These are phyloP conservation scores for Pseudococcus viburni DNA, from an alignment of 2,888 invertebrate genomes.

Conservation along the genomic window DNA sequence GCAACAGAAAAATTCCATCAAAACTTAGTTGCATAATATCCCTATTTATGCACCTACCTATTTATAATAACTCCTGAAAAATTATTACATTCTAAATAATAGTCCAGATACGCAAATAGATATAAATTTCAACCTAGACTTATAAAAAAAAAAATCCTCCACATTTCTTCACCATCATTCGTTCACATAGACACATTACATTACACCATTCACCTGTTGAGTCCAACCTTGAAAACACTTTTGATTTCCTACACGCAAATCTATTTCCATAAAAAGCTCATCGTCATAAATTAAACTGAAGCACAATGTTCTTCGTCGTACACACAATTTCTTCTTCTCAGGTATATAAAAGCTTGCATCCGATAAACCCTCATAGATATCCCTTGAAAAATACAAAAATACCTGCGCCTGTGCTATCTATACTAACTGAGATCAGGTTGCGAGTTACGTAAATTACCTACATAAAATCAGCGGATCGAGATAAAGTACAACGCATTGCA, in stretches of 20 bases:
- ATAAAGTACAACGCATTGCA: constrained; percentile 4
- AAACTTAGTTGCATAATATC: neutral
- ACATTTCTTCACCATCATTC: neutral
- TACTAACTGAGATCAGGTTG: neutral
- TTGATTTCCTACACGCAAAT: constrained; percentile 29
- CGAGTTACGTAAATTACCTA: neutral
- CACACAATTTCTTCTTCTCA: neutral
- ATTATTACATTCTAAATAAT: neutral
- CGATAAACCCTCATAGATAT: neutral
- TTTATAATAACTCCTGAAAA: neutral
- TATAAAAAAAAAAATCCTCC: neutral
- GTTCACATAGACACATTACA: neutral
- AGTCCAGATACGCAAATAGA: neutral
- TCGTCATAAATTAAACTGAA: neutral
- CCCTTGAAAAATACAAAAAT: neutral
- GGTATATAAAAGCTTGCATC: neutral
- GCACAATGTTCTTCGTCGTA: neutral
- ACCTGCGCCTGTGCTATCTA: neutral
- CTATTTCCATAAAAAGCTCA: constrained; percentile 31
- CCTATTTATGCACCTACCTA: neutral
- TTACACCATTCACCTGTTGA: constrained; percentile 28
- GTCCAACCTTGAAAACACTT: constrained; percentile 7
- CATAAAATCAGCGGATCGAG: constrained; percentile 41
- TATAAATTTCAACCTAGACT: neutral
- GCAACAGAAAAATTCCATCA: neutral